Base-by-base conservation (phyloP, 2,888 invertebrate genomes). In the Rhopalosiphum nymphaeae region DNA sequence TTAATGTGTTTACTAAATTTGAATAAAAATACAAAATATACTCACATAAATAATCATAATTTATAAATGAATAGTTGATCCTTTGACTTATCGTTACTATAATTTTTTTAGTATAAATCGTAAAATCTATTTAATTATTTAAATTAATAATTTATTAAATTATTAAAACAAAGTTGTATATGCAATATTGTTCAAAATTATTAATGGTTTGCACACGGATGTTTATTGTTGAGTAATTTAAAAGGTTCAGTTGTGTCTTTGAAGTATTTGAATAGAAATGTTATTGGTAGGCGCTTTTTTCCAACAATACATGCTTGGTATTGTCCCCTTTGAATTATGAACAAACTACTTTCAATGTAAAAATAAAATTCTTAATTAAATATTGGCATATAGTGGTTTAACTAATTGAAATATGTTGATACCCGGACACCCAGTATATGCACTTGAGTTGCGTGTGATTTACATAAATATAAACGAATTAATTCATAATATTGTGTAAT, bases 191-290 rank as follows among this genome's bases (percentile, higher is more conserved):
- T 91, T 91, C 26, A 49, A 49, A 26, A 91, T 49, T 78, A 91
- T 49, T 78, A 36, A 91, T 49, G 25, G 36, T 91, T 67, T 5
- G 10, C n/a, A 26, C 49, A 36, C 90, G 90, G 67, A 91, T 44
- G 67, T 78, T 78, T 78, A 91, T 91, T 91, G 90, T 91, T 78
- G 13, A 91, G n/a, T 46, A 91, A 46, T 91, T 91, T 36, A 90
- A 90, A 90, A 46, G 46, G 42, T 91, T 26, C 49, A 36, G 49
- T 2, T 25, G 11, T 89, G 88, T 67, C 7, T 91, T 36, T 49
- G 25, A 49, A 78, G 88, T 67, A 3, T 91, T 36, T 49, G 25
- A 49, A 78, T 49, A 13, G 67, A 29, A 46, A 89, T 88, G 16
- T 61, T 44, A 29, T 36, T 36, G 21, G 25, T 46, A 46, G n/a